Evolutionary conservation across 2,113 vertebrate genomes (phyloP).

Genomic region (Pycnonotus jocosus): DNA sequence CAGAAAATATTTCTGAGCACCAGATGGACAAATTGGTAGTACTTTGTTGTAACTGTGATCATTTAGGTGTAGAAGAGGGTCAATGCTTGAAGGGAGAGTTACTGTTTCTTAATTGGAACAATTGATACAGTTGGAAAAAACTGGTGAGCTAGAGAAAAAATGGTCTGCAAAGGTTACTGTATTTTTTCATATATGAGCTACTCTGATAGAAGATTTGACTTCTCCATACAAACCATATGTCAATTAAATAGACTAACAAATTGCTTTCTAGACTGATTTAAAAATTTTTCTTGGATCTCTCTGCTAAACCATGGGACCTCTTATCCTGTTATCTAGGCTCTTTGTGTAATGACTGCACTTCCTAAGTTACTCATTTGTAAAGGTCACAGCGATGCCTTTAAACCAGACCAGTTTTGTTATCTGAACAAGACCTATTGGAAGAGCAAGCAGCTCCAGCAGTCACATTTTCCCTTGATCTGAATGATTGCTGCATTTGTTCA

Average conservation of each 20-base stretch:
- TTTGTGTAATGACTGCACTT: background rate
- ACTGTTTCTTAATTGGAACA: background rate
- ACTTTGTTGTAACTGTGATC: background rate
- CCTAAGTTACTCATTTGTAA: background rate
- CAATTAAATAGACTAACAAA: background rate
- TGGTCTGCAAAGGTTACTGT: background rate
- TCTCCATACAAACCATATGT: background rate
- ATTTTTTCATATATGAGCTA: background rate
- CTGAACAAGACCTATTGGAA: background rate
- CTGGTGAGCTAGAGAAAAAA: background rate
- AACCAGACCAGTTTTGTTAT: background rate
- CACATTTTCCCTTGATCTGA: background rate
- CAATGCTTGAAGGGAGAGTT: background rate
- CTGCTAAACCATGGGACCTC: background rate
- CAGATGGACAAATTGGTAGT: background rate
- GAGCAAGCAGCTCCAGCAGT: background rate
- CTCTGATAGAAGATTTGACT: background rate
- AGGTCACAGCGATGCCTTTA: background rate
- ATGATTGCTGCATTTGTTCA: background rate
- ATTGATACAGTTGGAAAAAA: background rate
- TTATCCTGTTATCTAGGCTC: background rate
- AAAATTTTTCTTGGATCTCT: accelerated
- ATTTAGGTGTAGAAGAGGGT: background rate
- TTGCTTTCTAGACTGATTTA: background rate
- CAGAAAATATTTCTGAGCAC: background rate